phyloP scores from a whole-genome alignment of 2,113 vertebrate genomes.

The Pelobates fuscus region DNA sequence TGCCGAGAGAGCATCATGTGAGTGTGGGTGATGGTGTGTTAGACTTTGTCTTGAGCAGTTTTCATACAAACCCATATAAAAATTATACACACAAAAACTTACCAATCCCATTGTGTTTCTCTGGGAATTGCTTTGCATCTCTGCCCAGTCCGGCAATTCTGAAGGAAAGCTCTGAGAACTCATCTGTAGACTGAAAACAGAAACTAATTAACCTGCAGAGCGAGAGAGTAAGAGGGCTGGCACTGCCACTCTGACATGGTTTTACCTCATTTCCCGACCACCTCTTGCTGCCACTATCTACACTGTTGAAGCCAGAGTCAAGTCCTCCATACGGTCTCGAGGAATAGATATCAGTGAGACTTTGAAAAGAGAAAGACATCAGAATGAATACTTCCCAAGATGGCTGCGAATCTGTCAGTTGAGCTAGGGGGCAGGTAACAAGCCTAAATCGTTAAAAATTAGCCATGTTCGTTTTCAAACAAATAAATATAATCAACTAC shows the following conservation, averaged over 20 bases:
- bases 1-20: too few species aligned
- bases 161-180: slow-evolving; percentile 83
- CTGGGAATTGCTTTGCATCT: slow-evolving; percentile 74
- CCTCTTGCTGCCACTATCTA: slow-evolving; percentile 88
- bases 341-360: slow-evolving; percentile 80
- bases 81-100: too few species aligned
- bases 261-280: slow-evolving; percentile 90
- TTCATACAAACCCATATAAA: background rate
- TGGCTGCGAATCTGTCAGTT: too few species aligned
- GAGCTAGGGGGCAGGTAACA: too few species aligned
- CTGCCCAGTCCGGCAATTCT: slow-evolving; percentile 75
- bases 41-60: too few species aligned
- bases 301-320: slow-evolving; percentile 89
- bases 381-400: background rate
- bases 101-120: slow-evolving; percentile 66
- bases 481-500: too few species aligned
- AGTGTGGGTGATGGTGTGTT: too few species aligned
- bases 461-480: too few species aligned
- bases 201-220: too few species aligned
- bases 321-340: slow-evolving; percentile 77
- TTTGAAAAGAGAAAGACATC: slow-evolving; percentile 50
- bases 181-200: slow-evolving; percentile 78
- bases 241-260: too few species aligned
- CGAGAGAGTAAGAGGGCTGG: too few species aligned
- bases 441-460: too few species aligned